Percentiles rank a stretch among this genome's conserved stretches.
phyloP scores from a whole-genome alignment of 2,113 vertebrate genomes.

The Thalassarche chlororhynchos region DNA sequence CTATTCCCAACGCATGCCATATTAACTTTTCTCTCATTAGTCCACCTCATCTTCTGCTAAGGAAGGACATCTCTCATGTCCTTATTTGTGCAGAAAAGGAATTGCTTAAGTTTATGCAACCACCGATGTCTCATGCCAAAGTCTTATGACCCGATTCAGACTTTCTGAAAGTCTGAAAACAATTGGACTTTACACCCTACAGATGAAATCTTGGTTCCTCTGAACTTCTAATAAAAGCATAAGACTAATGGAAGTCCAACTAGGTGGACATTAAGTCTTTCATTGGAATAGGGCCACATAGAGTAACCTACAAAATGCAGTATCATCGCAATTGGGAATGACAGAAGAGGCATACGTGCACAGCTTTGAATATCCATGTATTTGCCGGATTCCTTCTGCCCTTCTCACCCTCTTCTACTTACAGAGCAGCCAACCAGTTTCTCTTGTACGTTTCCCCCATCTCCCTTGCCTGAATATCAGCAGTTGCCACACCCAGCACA shows the following conservation, averaged over 20 bases:
- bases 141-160: background rate
- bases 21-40: background rate
- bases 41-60: background rate
- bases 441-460: background rate
- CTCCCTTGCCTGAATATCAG: background rate
- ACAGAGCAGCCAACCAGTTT: background rate
- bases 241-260: background rate
- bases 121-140: background rate
- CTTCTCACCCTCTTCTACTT: background rate
- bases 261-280: background rate
- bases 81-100: background rate
- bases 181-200: background rate
- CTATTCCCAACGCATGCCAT: background rate
- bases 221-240: background rate
- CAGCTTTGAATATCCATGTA: background rate
- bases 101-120: background rate
- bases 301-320: background rate
- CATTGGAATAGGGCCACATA: background rate
- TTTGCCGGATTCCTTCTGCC: background rate
- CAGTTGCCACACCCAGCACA: background rate
- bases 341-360: fast-evolving
- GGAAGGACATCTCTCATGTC: background rate
- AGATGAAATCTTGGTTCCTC: background rate
- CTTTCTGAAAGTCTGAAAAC: background rate
- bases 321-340: background rate